Evolutionary conservation across 2,797 vertebrate genomes (phyloP).

Genomic region (Pampus argenteus): DNA sequence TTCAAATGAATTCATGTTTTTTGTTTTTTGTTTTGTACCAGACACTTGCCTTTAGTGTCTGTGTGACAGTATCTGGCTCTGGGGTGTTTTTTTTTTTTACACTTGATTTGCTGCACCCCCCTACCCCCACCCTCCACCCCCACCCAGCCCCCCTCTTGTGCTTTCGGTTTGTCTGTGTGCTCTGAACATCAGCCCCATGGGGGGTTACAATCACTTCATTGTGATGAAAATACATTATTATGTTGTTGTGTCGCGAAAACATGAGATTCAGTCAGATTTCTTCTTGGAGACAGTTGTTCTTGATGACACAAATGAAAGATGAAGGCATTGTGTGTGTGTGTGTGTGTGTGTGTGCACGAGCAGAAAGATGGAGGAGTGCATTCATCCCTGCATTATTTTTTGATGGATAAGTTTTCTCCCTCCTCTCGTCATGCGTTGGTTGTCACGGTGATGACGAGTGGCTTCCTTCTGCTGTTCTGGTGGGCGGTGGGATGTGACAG

Average conservation of each 20-base stretch:
- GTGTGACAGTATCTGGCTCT: conserved; percentile 43
- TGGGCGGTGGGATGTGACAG: conserved; percentile 66
- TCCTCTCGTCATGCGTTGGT: conserved; percentile 65
- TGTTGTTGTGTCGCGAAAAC: conserved; percentile 51
- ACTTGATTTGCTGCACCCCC: conserved; percentile 52
- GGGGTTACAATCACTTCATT: conserved; percentile 65
- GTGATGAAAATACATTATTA: conserved; percentile 63
- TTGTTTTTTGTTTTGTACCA: conserved; percentile 3
- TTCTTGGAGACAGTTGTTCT: conserved; percentile 61
- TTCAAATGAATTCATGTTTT: conserved; percentile 32
- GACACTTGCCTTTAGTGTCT: conserved; percentile 25
- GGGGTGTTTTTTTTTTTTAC: conserved; percentile 42
- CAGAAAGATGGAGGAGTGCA: conserved; percentile 42
- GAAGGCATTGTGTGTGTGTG: conserved; percentile 45
- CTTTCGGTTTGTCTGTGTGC: conserved; percentile 47
- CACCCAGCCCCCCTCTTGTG: conserved; percentile 15
- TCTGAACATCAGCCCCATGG: conserved; percentile 55
- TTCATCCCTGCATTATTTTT: conserved; percentile 69
- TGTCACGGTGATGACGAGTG: conserved; percentile 76
- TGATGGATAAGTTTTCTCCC: conserved; percentile 77
- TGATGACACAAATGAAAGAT: conserved; percentile 75
- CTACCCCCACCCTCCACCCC: no score
- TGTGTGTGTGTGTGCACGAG: neutral
- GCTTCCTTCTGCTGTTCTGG: conserved; percentile 75
- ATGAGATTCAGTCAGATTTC: conserved; percentile 61